Percentiles rank a stretch among this genome's conserved stretches.
These are phyloP conservation scores for Chascanopsetta lugubris DNA, from an alignment of 2,113 vertebrate species.

Conservation along the genomic window DNA sequence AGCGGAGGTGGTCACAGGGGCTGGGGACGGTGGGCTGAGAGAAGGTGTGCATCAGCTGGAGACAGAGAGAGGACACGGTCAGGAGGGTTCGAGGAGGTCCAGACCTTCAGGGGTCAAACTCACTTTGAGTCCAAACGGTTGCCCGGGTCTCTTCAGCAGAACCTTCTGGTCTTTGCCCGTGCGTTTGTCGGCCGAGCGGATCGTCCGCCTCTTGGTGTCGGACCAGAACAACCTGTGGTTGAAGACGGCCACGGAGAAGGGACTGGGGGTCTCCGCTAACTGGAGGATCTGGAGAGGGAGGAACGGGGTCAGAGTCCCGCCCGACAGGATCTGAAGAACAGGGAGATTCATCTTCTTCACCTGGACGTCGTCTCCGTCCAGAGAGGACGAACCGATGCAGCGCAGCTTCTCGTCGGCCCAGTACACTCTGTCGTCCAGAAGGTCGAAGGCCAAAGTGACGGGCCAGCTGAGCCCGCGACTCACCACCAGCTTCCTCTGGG, in stretches of 20 bases:
- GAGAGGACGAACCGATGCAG: constrained; percentile 83
- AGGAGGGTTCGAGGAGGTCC: neutral
- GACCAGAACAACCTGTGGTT: constrained; percentile 91
- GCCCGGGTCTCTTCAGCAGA: constrained; percentile 85
- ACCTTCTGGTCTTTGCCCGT: constrained; percentile 86
- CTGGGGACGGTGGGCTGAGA: constrained; percentile 75
- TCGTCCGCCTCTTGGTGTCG: constrained; percentile 82
- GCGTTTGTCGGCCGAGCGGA: constrained; percentile 85
- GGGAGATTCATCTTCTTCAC: neutral
- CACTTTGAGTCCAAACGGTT: constrained; percentile 90
- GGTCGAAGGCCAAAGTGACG: constrained; percentile 86
- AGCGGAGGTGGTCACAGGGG: constrained; percentile 78
- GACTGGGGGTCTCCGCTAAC: constrained; percentile 82
- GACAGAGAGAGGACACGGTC: neutral
- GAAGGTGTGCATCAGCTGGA: constrained; percentile 75
- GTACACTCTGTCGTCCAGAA: constrained; percentile 84
- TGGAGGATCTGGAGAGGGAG: constrained; percentile 82
- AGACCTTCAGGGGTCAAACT: neutral
- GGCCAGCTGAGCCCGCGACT: constrained; percentile 84
- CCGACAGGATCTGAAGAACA: neutral
- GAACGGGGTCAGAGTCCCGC: no score
- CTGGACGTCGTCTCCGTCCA: constrained; percentile 84
- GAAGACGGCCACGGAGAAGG: constrained; percentile 86
- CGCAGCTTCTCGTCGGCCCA: constrained; percentile 91
- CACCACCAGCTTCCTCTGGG: constrained; percentile 79